Percentiles rank a stretch among this genome's conserved stretches.
phyloP scores from a whole-genome alignment of 2,113 vertebrate genomes.

The Nycticorax nycticorax region DNA sequence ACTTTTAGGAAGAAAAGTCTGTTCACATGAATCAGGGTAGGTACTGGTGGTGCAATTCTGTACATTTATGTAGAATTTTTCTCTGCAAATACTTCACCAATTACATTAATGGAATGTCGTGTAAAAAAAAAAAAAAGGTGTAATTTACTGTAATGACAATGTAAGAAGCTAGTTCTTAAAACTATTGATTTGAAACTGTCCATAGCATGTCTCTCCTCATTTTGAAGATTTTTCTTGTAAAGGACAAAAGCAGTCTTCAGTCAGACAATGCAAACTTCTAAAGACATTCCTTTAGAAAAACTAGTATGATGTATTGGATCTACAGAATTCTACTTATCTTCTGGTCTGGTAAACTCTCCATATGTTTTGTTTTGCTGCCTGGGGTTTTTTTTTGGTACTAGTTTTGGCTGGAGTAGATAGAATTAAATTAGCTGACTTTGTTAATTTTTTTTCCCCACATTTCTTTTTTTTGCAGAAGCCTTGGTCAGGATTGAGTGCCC shows the following conservation, averaged over 20 bases:
- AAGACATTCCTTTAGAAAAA: background rate
- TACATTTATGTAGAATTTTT: background rate
- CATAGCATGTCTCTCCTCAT: background rate
- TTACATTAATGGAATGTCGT: background rate
- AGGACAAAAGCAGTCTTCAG: background rate
- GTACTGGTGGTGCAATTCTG: background rate
- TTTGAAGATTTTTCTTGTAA: background rate
- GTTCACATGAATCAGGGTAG: background rate
- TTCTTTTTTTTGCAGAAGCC: background rate
- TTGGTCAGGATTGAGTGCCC: background rate
- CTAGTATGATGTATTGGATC: background rate
- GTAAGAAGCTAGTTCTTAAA: background rate
- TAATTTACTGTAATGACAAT: background rate
- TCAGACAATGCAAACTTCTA: background rate
- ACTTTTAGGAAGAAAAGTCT: background rate
- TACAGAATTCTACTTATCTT: background rate
- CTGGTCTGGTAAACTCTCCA: background rate
- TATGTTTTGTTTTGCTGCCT: background rate
- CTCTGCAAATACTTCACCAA: background rate
- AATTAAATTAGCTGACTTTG: background rate
- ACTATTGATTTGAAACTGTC: background rate
- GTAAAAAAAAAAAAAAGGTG: background rate
- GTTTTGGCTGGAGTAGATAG: background rate
- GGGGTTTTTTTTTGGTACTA: background rate
- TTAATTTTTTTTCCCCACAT: background rate